Percentiles rank a stretch among this genome's conserved stretches.
Conservation (phyloP, 1,140 invertebrate species). For the Drosophila santomea region DNA sequence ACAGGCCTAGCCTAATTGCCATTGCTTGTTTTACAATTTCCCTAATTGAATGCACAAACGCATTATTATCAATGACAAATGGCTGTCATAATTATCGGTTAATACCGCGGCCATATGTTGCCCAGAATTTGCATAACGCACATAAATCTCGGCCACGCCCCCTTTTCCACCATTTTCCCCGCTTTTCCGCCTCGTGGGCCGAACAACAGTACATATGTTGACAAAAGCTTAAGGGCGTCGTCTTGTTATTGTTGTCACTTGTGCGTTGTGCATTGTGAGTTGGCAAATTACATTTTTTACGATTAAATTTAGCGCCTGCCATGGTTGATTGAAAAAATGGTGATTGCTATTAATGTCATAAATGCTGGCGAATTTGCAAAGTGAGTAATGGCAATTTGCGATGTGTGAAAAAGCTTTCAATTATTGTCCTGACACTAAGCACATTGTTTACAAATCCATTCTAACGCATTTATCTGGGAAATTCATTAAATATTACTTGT, state of each 20-base stretch:
- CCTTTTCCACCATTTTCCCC: not conserved
- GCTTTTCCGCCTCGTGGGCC: constrained; percentile 2
- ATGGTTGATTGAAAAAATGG: constrained; percentile 21
- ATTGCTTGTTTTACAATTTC: constrained; percentile 51
- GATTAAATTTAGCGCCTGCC: constrained; percentile 29
- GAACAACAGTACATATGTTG: constrained; percentile 43
- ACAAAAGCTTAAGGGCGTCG: constrained; percentile 42
- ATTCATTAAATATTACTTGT: constrained; percentile 18
- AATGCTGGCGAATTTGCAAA: constrained; percentile 42
- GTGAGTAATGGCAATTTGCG: constrained; percentile 23
- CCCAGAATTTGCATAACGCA: constrained; percentile 65
- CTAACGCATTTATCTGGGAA: constrained; percentile 9
- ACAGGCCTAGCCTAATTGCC: constrained; percentile 48
- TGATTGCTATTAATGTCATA: constrained; percentile 33
- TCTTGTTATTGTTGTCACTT: constrained; percentile 25
- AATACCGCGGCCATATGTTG: constrained; percentile 72
- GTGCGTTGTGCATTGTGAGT: constrained; percentile 6
- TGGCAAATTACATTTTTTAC: constrained; percentile 23
- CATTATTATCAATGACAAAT: constrained; percentile 75
- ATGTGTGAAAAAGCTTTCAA: constrained; percentile 28
- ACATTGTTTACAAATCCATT: constrained; percentile 17
- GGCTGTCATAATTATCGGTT: constrained; percentile 78
- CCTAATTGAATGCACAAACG: constrained; percentile 57
- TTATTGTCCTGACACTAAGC: constrained; percentile 24
- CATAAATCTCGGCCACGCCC: not conserved